Conservation (phyloP, 1,140 invertebrate species). For the Thalassaphorura encarpata region DNA sequence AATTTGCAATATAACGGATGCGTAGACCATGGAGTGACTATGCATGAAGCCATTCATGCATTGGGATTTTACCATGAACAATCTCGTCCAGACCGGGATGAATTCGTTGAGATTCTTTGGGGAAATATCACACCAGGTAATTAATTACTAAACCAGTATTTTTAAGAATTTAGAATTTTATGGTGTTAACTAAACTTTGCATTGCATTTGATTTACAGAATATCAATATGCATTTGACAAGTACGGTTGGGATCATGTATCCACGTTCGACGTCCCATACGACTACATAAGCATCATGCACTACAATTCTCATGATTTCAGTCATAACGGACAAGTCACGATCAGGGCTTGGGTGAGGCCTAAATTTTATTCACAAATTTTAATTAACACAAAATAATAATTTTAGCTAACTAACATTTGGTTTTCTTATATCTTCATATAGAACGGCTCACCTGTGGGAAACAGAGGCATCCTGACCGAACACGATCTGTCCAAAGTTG, state of each 20-base stretch:
- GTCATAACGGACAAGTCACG: constrained; percentile 2
- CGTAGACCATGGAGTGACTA: constrained; percentile 6
- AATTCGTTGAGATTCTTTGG: constrained; percentile 43
- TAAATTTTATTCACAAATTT: too few relatives aligned
- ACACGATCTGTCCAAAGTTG: neutral
- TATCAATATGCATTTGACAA: too few relatives aligned
- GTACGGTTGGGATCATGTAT: neutral
- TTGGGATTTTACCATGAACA: constrained; percentile 49
- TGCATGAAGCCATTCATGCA: constrained; percentile 15
- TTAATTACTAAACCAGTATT: neutral
- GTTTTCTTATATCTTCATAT: neutral
- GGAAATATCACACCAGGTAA: constrained; percentile 42
- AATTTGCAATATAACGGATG: constrained; percentile 11
- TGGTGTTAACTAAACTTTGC: neutral
- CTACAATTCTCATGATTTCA: constrained; percentile 8
- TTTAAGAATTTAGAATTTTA: neutral
- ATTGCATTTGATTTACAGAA: neutral
- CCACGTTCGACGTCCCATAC: constrained; percentile 8
- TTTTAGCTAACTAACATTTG: neutral
- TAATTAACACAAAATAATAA: too few relatives aligned
- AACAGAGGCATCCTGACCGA: neutral
- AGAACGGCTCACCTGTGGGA: constrained; percentile 9
- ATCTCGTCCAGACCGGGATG: constrained; percentile 44
- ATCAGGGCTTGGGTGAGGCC: neutral
- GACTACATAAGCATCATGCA: constrained; percentile 19